Base-by-base conservation (phyloP, 2,113 vertebrate species). In the Zapornia atra region DNA sequence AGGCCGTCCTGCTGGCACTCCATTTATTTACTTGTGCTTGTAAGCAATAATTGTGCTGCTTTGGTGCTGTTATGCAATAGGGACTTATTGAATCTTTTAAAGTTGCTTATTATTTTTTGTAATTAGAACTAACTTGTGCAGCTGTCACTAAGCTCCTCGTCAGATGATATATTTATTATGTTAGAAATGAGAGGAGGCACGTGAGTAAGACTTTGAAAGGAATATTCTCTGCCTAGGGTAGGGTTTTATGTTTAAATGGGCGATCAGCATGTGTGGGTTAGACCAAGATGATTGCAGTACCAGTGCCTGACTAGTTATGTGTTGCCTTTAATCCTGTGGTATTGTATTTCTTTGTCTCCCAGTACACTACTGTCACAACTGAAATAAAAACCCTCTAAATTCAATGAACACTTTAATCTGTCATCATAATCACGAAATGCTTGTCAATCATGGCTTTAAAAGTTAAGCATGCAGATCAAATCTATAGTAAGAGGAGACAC, bases 131-230 rank as follows among this genome's bases (percentile, higher is more conserved):
- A 83, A 94, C 82, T 96, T 96, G 85, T 97, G 97, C 98, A 98
- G 98, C 98, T 98, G 98, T 98, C 97, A 97, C 97, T 93, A 94
- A 96, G 96, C 97, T 98, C 97, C 87, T 97, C 85, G 87, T 96
- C 96, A 95, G 92, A 97, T 97, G 97, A 98, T 97, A 96, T 97
- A 97, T 97, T 97, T 93, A 90, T 97, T 97, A 92, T 95, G 91
- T 88, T 94, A 85, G 89, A 97, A 96, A 94, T 76, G 89, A 98
- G 97, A 98, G 97, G 90, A 95, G 86, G 83, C 95, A 88, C 91
- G 38, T 94, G 95, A 96, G 91, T 72, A 88, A 94, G 96, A 95
- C 96, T 98, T 97, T 97, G 97, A 98, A 98, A 96, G 92, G 89
- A 96, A 96, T 98, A 97, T 95, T 86, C 65, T 90, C 31, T 84